Evolutionary conservation across 64 coral and sea anemone species (phyloP).

Genomic region (Catalaphyllia jardinei): DNA sequence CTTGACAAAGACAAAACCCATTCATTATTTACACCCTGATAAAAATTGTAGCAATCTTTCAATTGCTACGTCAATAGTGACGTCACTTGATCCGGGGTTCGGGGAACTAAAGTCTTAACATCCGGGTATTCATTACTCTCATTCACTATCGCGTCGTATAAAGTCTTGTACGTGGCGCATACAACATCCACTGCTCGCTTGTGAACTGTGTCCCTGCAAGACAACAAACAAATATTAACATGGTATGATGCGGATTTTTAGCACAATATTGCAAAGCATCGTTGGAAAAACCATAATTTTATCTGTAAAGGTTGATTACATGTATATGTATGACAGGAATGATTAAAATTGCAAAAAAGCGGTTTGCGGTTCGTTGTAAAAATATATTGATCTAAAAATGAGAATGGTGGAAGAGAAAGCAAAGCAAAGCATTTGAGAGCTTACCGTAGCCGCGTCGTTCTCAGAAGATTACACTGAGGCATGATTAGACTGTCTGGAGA

Average conservation of each 20-base stretch:
- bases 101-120: slow-evolving; percentile 76
- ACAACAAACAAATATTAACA: background rate
- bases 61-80: slow-evolving; percentile 72
- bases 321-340: too few relatives aligned
- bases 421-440: background rate
- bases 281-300: too few relatives aligned
- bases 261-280: background rate
- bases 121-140: slow-evolving; percentile 82
- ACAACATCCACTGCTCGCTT: slow-evolving; percentile 94
- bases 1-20: background rate
- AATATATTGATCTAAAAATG: too few relatives aligned
- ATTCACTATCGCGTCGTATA: slow-evolving; percentile 72
- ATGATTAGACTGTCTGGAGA: slow-evolving; percentile 93
- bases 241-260: background rate
- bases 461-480: slow-evolving; percentile 89
- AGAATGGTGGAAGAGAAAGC: background rate
- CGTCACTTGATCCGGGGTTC: slow-evolving; percentile 88
- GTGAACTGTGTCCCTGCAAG: slow-evolving; percentile 89
- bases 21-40: slow-evolving; percentile 1
- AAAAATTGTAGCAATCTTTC: background rate
- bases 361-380: too few relatives aligned
- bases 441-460: slow-evolving; percentile 96
- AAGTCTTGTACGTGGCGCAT: slow-evolving; percentile 71
- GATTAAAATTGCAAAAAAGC: too few relatives aligned
- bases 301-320: too few relatives aligned